Percentiles rank a stretch among this genome's conserved stretches.
Conservation (phyloP, 2,888 invertebrate species). For the Oligia fasciuncula region DNA sequence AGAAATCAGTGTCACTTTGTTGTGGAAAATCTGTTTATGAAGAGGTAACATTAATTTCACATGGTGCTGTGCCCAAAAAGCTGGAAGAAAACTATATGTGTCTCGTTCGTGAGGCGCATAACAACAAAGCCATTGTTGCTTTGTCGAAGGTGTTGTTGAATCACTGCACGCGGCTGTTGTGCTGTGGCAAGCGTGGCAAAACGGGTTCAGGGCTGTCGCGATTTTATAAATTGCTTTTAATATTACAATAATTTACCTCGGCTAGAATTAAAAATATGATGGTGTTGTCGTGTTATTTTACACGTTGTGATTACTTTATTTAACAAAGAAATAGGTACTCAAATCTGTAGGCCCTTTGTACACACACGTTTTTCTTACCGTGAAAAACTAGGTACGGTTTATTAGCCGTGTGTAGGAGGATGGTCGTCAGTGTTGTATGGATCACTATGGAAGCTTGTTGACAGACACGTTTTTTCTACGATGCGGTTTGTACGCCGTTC, state of each 20-base stretch:
- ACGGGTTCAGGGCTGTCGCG: slow-evolving; percentile 29
- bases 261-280: neutral
- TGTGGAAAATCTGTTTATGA: slow-evolving; percentile 18
- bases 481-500: neutral
- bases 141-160: slow-evolving; percentile 48
- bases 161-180: slow-evolving; percentile 32
- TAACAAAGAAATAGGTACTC: neutral
- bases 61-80: slow-evolving; percentile 27
- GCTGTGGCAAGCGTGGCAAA: slow-evolving; percentile 41
- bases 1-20: neutral
- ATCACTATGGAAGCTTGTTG: neutral
- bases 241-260: neutral
- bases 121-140: slow-evolving; percentile 32
- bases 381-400: neutral
- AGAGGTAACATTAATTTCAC: slow-evolving; percentile 16
- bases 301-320: neutral
- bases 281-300: neutral
- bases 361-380: neutral
- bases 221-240: neutral
- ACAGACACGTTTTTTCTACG: neutral
- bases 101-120: slow-evolving; percentile 34
- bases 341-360: neutral
- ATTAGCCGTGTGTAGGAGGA: neutral
- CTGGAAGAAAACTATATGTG: slow-evolving; percentile 31
- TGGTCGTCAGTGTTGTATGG: neutral